phyloP scores from a whole-genome alignment of 1,140 invertebrate species.

The Drosophila sechellia region DNA sequence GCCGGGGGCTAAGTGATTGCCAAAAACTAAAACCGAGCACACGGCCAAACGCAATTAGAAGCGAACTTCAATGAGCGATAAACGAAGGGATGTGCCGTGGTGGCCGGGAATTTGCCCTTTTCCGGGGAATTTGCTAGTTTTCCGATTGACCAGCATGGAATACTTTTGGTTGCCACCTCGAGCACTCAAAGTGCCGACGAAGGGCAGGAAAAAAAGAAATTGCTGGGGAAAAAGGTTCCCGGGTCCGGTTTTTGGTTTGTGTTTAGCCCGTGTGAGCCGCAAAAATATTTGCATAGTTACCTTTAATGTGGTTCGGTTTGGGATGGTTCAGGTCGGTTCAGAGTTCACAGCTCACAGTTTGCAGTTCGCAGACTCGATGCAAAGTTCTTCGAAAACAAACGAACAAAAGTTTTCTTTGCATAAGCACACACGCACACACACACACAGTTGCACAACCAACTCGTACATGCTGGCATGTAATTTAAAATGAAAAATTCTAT shows the following conservation, averaged over 20 bases:
- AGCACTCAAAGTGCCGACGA: slow-evolving; percentile 8
- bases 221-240: slow-evolving; percentile 42
- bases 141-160: slow-evolving; percentile 72
- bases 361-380: slow-evolving; percentile 16
- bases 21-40: slow-evolving; percentile 57
- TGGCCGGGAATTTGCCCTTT: not conserved
- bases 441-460: slow-evolving; percentile 10
- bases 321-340: slow-evolving; percentile 15
- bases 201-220: slow-evolving; percentile 5
- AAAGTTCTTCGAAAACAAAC: slow-evolving; percentile 73
- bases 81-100: not conserved
- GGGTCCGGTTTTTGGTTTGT: slow-evolving; percentile 29
- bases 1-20: slow-evolving; percentile 63
- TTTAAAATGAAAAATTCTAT: slow-evolving; percentile 81
- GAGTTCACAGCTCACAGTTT: slow-evolving; percentile 11
- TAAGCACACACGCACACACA: slow-evolving; percentile 32
- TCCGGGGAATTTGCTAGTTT: slow-evolving; percentile 39
- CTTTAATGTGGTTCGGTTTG: slow-evolving; percentile 79
- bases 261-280: slow-evolving; percentile 72
- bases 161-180: slow-evolving; percentile 64
- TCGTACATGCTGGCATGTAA: slow-evolving; percentile 49
- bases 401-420: slow-evolving; percentile 72
- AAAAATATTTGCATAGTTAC: slow-evolving; percentile 84
- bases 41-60: slow-evolving; percentile 59
- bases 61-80: slow-evolving; percentile 14